Conservation (phyloP, 30 jellyfish, hydroid and myxozoan species). For the Cassiopea xamachana region DNA sequence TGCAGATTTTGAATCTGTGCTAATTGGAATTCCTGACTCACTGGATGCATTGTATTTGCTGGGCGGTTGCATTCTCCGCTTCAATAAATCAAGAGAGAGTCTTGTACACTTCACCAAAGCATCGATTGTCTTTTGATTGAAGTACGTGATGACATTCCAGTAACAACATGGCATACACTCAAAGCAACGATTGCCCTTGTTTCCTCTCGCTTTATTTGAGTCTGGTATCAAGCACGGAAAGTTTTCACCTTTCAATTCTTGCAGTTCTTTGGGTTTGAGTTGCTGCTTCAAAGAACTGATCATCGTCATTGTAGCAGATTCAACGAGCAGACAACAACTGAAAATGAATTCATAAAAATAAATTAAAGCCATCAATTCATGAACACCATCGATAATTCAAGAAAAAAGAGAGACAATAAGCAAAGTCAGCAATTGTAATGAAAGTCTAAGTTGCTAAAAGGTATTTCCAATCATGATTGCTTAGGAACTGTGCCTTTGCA, state of each 20-base stretch:
- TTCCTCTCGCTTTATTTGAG: conserved; percentile 77
- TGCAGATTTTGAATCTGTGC: conserved; percentile 65
- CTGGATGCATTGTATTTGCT: conserved; percentile 59
- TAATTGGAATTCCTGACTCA: conserved; percentile 46
- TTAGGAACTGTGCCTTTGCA: too few relatives aligned
- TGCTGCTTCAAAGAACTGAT: conserved; percentile 70
- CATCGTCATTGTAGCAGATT: conserved; percentile 71
- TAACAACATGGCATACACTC: conserved; percentile 88
- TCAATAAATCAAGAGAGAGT: conserved; percentile 72
- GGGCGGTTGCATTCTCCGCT: conserved; percentile 77
- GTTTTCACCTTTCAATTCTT: conserved; percentile 56
- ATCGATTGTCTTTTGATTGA: conserved; percentile 79
- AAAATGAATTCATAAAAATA: background rate
- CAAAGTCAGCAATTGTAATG: too few relatives aligned
- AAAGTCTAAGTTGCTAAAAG: too few relatives aligned
- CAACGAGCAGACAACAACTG: conserved; percentile 76
- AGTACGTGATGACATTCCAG: conserved; percentile 81
- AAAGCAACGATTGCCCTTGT: conserved; percentile 86
- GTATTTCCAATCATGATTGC: too few relatives aligned
- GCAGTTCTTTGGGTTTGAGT: conserved; percentile 74
- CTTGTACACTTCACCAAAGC: conserved; percentile 83
- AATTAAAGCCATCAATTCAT: too few relatives aligned
- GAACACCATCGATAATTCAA: too few relatives aligned
- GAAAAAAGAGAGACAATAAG: too few relatives aligned
- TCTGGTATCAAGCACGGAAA: conserved; percentile 85